Evolutionary conservation across 2,888 invertebrate genomes (phyloP), one percentile per base, ranked within the genome.

Genomic region (Ischnus inquisitorius): DNA sequence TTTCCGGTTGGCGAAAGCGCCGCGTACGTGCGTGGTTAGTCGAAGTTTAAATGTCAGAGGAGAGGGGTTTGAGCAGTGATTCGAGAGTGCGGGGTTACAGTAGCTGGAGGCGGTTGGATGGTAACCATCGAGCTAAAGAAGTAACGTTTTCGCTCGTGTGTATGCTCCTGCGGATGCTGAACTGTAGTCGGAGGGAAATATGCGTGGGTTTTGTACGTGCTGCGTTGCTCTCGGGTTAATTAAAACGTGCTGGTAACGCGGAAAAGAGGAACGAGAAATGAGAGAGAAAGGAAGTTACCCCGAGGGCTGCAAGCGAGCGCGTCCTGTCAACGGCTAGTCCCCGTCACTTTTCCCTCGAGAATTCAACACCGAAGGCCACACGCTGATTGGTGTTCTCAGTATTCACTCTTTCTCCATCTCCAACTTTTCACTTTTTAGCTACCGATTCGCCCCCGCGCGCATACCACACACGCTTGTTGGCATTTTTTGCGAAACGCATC

Each of bases 301-400:
- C 60, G 60, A 60, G 75, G 81, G 67, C 57, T 51, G 65, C 78
- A 78, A 75, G 75, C 84, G 75, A 84, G 71, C 64, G 48, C 69
- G 57, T 84, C 84, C 84, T 84, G 82, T 84, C 84, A 84, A 84
- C 84, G 84, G 43, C 54, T 65, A 48, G 84, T 84, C 71, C 75
- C 60, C 84, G 84, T 84, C 84, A 82, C 79, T 79, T 82, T 82
- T 75, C 79, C 77, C 84, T 76, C 71, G 75, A 69, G 82, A 67
- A 67, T 25, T 81, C 41, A 16, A 28, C 46, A 19, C 3, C 16
- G 60, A 69, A 78, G 68, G 62, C 65, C 65, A 65, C 57, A 54
- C 69, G 48, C 34, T 79, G 84, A 84, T 84, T 82, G 82, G 79
- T 76, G 74, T 82, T 84, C 78, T 60, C 79, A 60, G 48, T 39